These are phyloP conservation scores for Andrena fulva DNA, from an alignment of 2,888 invertebrate genomes.

Conservation along the genomic window DNA sequence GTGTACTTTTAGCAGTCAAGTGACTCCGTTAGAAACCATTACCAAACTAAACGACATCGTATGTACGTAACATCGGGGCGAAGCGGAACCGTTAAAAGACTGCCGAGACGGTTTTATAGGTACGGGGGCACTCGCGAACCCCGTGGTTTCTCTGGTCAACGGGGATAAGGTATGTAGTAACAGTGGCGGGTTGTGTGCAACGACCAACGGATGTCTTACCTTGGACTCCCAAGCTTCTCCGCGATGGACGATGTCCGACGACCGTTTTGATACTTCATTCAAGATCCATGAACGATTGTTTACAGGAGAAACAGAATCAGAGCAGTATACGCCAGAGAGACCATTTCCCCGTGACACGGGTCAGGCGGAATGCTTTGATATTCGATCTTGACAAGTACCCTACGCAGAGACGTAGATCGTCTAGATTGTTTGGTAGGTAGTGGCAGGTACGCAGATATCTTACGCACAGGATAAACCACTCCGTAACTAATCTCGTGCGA, in stretches of 20 bases:
- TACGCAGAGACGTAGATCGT: conserved; percentile 8
- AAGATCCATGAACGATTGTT: conserved; percentile 64
- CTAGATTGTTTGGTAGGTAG: conserved; percentile 3
- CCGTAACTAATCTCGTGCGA: conserved; percentile 58
- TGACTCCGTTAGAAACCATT: conserved; percentile 5
- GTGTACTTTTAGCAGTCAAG: neutral
- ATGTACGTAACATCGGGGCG: neutral
- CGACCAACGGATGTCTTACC: conserved; percentile 61
- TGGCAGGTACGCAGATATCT: conserved; percentile 24
- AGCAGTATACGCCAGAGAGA: conserved; percentile 41
- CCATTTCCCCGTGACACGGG: conserved; percentile 36
- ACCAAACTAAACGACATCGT: conserved; percentile 9
- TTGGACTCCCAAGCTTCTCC: conserved; percentile 66
- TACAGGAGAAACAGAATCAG: conserved; percentile 23
- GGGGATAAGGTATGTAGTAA: neutral
- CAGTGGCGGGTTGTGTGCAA: neutral
- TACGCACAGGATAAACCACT: conserved; percentile 63
- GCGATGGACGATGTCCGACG: conserved; percentile 59
- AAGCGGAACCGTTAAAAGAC: conserved; percentile 6
- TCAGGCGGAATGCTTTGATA: neutral
- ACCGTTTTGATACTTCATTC: conserved; percentile 65
- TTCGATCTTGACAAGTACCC: conserved; percentile 21
- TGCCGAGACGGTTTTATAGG: conserved; percentile 7
- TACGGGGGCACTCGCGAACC: neutral
- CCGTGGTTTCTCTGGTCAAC: neutral